Percentiles rank a stretch among this genome's conserved stretches.
Conservation (phyloP, 2,888 invertebrate genomes). For the Maniola hyperantus region DNA sequence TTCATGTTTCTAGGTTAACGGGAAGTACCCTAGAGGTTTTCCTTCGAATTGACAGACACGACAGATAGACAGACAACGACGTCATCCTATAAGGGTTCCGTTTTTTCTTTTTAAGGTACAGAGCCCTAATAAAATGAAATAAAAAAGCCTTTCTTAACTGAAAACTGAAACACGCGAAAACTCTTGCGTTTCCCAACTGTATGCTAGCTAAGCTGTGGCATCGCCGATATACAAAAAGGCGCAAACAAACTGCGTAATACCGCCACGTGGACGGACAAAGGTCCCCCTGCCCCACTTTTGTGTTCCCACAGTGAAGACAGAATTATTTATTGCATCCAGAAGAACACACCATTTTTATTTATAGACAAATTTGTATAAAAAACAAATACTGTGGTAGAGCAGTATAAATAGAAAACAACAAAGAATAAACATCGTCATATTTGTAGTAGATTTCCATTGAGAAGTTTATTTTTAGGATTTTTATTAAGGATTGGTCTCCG, state of each 20-base stretch:
- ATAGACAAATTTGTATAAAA: constrained; percentile 6
- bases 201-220: background rate
- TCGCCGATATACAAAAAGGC: constrained; percentile 35
- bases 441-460: background rate
- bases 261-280: constrained; percentile 50
- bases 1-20: too few species aligned
- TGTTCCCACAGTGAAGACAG: constrained; percentile 42
- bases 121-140: too few species aligned
- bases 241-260: constrained; percentile 50
- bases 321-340: constrained; percentile 42
- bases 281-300: constrained; percentile 51
- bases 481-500: too few species aligned
- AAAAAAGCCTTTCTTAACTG: too few species aligned
- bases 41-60: too few species aligned
- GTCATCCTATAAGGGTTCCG: too few species aligned
- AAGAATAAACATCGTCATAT: background rate
- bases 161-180: too few species aligned
- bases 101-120: too few species aligned
- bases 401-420: background rate
- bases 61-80: too few species aligned
- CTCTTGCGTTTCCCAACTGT: background rate
- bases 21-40: too few species aligned
- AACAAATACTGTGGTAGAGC: background rate
- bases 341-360: constrained; percentile 19
- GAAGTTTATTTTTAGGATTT: too few species aligned